Conservation (phyloP, 2,888 invertebrate species). For the Eledone cirrhosa region DNA sequence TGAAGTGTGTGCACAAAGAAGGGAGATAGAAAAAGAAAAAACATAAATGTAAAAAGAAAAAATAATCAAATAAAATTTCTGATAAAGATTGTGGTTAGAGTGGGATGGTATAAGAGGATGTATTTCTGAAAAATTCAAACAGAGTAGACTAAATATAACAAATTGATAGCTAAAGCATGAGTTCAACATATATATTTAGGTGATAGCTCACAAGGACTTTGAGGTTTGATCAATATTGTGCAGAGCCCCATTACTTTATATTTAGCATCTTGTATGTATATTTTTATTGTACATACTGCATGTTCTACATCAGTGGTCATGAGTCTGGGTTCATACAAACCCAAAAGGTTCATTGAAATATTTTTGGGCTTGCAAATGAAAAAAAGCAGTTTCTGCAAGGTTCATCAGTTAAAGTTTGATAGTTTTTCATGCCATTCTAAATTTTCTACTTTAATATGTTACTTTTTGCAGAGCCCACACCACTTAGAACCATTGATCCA, state of each 20-base stretch:
- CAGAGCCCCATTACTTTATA: background rate
- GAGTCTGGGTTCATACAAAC: no score
- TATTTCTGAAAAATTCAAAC: constrained; percentile 5
- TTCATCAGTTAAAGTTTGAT: no score
- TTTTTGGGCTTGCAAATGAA: no score
- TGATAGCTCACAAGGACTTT: constrained; percentile 21
- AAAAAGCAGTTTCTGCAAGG: no score
- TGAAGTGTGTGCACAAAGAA: constrained; percentile 27
- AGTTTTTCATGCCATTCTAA: no score
- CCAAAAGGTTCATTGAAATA: no score
- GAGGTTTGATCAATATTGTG: background rate
- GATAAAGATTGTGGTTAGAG: background rate
- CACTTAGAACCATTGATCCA: no score
- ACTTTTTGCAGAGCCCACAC: no score
- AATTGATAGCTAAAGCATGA: background rate
- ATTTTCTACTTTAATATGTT: no score
- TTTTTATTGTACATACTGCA: background rate
- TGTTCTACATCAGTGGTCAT: no score
- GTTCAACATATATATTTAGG: background rate
- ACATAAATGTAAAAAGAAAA: background rate
- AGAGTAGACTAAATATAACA: constrained; percentile 9
- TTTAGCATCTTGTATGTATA: background rate
- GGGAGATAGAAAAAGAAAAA: background rate
- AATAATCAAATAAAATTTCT: no score
- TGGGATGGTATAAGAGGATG: background rate